Base-by-base conservation (phyloP, 1,140 invertebrate genomes). In the Hyphantria cunea region DNA sequence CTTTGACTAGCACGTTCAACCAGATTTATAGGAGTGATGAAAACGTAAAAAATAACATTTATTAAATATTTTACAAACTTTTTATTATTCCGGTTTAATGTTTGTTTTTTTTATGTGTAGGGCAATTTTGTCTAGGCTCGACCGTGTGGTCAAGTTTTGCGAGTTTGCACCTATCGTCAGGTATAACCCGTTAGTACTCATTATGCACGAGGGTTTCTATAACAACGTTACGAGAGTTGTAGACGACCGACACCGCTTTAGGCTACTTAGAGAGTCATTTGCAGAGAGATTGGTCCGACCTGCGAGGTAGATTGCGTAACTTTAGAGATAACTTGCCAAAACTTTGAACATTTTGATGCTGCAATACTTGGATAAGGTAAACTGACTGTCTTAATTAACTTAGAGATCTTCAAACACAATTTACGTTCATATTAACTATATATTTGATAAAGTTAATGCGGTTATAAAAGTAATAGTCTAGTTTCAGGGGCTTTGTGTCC, bases 271-370 rank as follows among this genome's bases (percentile, higher is more conserved):
- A 85, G 76, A 80, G 75, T 76, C 77, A 86, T 85, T 86, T 85
- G 71, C 80, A 78, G 82, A 80, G 82, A 80, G 76, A 84, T 85
- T 76, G 79, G 76, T 76, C 72, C 80, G 76, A 84, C 84, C 82
- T 82, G 85, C 77, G 70, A 85, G 78, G 82, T 85, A 83, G 80
- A 90, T 89, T 85, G 86, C 74, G 64, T 72, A 90, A 89, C 82
- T 89, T 90, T 74, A 79, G 70, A 85, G 76, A 89, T 90, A 90
- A 88, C 86, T 90, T 80, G 73, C 76, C 76, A 56, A 82, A 89
- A 90, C 84, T 90, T 87, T 63, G 82, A 84, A 85, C 86, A 80
- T 84, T 89, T 85, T 89, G 85, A 85, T 73, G 78, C 78, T 86
- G 77, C 85, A 86, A 80, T 84, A 84, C 78, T 87, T 77, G 78